Percentiles rank a stretch among this genome's conserved stretches.
phyloP scores from a whole-genome alignment of 2,797 vertebrate genomes.

The Diceros bicornis region DNA sequence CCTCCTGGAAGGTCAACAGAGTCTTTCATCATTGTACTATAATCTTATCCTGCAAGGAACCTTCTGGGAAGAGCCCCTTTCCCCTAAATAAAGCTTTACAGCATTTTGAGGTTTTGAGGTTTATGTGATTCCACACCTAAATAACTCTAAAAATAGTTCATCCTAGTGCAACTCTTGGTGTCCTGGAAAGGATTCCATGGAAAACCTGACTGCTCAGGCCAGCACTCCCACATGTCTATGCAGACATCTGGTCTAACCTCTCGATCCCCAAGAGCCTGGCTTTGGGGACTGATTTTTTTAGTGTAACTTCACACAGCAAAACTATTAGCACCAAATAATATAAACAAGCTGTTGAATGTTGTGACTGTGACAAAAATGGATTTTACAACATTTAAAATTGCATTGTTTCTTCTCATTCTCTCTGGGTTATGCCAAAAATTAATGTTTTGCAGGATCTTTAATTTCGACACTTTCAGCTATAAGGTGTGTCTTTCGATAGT shows the following conservation, averaged over 20 bases:
- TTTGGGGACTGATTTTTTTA: neutral
- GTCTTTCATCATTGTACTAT: neutral
- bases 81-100: neutral
- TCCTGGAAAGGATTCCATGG: neutral
- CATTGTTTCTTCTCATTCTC: neutral
- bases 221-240: neutral
- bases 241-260: neutral
- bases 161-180: neutral
- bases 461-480: slow-evolving; percentile 11
- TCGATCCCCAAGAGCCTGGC: neutral
- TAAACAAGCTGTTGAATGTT: neutral
- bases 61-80: neutral
- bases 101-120: neutral
- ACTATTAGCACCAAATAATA: neutral
- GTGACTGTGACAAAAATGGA: neutral
- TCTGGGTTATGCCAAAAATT: neutral
- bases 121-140: neutral
- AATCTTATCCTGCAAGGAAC: neutral
- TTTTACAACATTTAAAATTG: neutral
- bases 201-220: neutral
- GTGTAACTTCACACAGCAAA: neutral
- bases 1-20: neutral
- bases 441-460: neutral
- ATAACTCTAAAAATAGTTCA: slow-evolving; percentile 1
- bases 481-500: neutral